Conservation (phyloP, 2,888 invertebrate genomes). For the Hypena proboscidalis region DNA sequence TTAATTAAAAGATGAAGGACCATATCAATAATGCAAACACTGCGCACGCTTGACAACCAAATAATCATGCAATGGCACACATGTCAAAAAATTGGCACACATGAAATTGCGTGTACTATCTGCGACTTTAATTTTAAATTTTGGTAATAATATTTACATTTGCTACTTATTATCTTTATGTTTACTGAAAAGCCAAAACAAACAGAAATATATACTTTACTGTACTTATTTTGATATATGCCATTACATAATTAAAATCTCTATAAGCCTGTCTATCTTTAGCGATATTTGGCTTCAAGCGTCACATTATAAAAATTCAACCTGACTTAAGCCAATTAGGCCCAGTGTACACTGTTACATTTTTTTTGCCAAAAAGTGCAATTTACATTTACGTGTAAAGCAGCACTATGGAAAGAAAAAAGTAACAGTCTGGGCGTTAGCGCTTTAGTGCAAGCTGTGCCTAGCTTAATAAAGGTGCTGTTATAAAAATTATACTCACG, state of each 20-base stretch:
- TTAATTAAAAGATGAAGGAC: neutral
- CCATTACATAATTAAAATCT: slow-evolving; percentile 22
- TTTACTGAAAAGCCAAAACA: no score
- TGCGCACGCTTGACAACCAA: slow-evolving; percentile 11
- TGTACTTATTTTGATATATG: slow-evolving; percentile 7
- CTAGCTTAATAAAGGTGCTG: slow-evolving; percentile 46
- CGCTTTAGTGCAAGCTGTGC: slow-evolving; percentile 57
- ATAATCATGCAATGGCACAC: slow-evolving; percentile 23
- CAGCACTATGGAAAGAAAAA: neutral
- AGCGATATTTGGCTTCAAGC: slow-evolving; percentile 39
- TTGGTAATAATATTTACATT: no score
- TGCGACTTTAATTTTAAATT: no score
- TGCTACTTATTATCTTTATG: slow-evolving; percentile 7
- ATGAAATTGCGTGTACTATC: no score
- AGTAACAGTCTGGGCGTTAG: slow-evolving; percentile 2
- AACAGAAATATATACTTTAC: no score
- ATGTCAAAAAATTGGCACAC: neutral
- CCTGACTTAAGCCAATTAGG: slow-evolving; percentile 37
- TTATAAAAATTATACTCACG: slow-evolving; percentile 71
- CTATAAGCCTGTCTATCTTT: slow-evolving; percentile 24
- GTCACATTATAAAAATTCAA: slow-evolving; percentile 21
- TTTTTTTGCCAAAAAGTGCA: neutral
- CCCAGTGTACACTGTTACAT: slow-evolving; percentile 1
- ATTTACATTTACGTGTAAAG: no score
- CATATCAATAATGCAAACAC: slow-evolving; percentile 7